Evolutionary conservation across 1,140 invertebrate genomes (phyloP).

Genomic region (Caenorhabditis brenneri): DNA sequence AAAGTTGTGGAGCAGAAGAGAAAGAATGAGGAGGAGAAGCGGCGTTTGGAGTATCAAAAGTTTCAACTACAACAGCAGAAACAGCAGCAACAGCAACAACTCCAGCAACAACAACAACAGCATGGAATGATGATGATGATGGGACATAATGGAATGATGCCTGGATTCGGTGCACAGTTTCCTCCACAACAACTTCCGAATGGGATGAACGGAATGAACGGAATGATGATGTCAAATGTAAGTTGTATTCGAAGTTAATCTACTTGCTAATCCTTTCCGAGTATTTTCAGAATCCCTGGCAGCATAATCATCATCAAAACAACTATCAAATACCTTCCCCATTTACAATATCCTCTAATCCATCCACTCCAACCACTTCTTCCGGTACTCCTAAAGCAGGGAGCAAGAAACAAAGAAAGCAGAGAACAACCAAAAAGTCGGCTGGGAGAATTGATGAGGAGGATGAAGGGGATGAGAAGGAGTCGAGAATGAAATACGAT

Average conservation of each 20-base stretch:
- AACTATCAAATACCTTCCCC: not conserved
- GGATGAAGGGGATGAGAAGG: not conserved
- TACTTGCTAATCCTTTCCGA: not conserved
- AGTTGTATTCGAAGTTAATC: not conserved
- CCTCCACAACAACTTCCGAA: not conserved
- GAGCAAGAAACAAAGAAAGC: not conserved
- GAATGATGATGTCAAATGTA: conserved; percentile 3
- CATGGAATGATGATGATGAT: conserved; percentile 25
- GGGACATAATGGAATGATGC: not conserved
- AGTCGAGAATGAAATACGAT: not conserved
- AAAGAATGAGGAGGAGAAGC: conserved; percentile 70
- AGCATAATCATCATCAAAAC: no score
- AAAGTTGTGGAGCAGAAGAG: conserved; percentile 77
- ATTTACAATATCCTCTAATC: not conserved
- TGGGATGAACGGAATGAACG: conserved; percentile 5
- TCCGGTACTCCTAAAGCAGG: not conserved
- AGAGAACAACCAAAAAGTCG: not conserved
- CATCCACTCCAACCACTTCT: not conserved
- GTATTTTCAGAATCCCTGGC: not conserved
- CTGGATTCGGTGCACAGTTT: conserved; percentile 29
- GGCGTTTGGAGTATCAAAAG: conserved; percentile 65
- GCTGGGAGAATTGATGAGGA: not conserved
- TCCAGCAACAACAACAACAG: conserved; percentile 11
- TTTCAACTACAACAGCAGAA: not conserved
- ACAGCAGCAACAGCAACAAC: not conserved